These are phyloP conservation scores for Amphilophus citrinellus DNA, from an alignment of 2,113 vertebrate species.

Conservation along the genomic window DNA sequence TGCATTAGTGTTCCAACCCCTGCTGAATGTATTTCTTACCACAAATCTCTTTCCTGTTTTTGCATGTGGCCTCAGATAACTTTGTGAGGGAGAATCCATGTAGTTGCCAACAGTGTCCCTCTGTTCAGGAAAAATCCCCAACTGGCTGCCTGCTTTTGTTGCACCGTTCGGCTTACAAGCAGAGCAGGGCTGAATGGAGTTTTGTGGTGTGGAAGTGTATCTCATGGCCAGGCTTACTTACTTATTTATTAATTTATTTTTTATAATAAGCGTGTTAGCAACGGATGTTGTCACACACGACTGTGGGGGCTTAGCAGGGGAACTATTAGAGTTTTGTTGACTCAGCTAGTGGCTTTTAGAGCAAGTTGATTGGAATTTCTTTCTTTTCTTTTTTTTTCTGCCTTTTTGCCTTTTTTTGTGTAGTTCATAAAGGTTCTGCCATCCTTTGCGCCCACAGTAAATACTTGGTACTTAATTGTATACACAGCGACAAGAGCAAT, in stretches of 20 bases:
- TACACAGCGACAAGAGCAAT: not conserved
- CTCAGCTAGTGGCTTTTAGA: slow-evolving; percentile 33
- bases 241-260: slow-evolving; percentile 45
- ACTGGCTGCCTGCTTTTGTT: slow-evolving; percentile 51
- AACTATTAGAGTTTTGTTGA: slow-evolving; percentile 52
- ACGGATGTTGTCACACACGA: slow-evolving; percentile 46
- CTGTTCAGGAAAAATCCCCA: slow-evolving; percentile 49
- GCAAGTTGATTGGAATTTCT: slow-evolving; percentile 46
- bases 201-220: slow-evolving; percentile 43
- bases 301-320: slow-evolving; percentile 45
- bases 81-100: slow-evolving; percentile 44
- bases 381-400: not conserved
- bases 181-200: slow-evolving; percentile 46
- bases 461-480: not conserved
- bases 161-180: slow-evolving; percentile 31
- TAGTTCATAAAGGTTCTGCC: not conserved
- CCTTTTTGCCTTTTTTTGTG: not conserved
- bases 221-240: slow-evolving; percentile 39
- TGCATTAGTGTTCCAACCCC: slow-evolving; percentile 24
- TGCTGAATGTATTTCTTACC: slow-evolving; percentile 30
- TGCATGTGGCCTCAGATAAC: slow-evolving; percentile 52
- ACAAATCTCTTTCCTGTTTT: slow-evolving; percentile 11
- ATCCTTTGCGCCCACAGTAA: not conserved
- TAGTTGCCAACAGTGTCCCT: slow-evolving; percentile 33
- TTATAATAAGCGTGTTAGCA: slow-evolving; percentile 72